Percentiles rank a stretch among this genome's conserved stretches.
Conservation (phyloP, 2,113 vertebrate genomes). For the Cinclus mexicanus region DNA sequence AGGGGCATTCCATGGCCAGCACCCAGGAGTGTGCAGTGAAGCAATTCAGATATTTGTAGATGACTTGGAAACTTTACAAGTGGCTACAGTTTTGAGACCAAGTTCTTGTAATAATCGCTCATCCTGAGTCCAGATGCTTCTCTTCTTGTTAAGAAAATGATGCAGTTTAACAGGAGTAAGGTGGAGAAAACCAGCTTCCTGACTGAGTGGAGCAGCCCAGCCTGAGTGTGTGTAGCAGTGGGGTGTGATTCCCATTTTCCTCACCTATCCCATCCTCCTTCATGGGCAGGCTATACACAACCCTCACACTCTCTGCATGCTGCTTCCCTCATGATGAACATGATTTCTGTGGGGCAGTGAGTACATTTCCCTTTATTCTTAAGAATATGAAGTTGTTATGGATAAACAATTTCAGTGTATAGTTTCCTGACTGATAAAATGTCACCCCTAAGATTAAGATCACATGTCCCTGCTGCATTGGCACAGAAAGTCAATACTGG, state of each 20-base stretch:
- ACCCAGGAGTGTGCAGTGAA: rapidly evolving
- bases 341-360: background rate
- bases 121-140: background rate
- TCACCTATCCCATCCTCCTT: background rate
- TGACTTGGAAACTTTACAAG: background rate
- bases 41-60: background rate
- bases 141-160: background rate
- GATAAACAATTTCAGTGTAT: background rate
- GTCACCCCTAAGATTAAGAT: background rate
- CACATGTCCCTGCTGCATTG: background rate
- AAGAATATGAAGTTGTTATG: background rate
- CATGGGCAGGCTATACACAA: background rate
- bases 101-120: background rate
- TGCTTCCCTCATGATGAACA: background rate
- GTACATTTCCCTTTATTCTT: background rate
- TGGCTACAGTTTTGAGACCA: background rate
- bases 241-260: background rate
- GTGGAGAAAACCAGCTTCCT: background rate
- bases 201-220: background rate
- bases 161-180: background rate
- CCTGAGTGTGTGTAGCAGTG: rapidly evolving
- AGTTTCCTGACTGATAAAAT: background rate
- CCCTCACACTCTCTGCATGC: background rate
- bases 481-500: background rate
- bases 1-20: background rate